Conservation (phyloP, 2,888 invertebrate species). For the Tachina fera region DNA sequence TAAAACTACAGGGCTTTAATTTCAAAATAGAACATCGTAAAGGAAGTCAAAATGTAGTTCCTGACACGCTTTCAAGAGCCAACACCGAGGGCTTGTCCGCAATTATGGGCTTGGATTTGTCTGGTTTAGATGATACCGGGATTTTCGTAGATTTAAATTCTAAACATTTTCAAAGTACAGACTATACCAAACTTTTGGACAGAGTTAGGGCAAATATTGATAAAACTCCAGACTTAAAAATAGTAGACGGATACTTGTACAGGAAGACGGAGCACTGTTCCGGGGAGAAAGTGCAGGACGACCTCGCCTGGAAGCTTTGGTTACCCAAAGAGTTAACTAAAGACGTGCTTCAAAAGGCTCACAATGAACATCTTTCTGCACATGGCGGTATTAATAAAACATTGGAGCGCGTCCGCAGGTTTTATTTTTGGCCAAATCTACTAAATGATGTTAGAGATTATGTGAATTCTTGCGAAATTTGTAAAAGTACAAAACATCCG, state of each 20-base stretch:
- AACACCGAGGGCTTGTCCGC: slow-evolving; percentile 8
- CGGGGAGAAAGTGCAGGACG: slow-evolving; percentile 25
- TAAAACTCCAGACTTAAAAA: slow-evolving; percentile 42
- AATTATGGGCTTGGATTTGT: neutral
- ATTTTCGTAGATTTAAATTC: slow-evolving; percentile 51
- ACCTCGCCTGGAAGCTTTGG: slow-evolving; percentile 54
- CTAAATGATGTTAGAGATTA: slow-evolving; percentile 2
- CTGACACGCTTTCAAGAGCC: neutral
- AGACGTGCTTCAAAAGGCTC: neutral
- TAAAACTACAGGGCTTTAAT: neutral
- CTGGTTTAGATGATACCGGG: neutral
- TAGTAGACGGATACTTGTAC: slow-evolving; percentile 44
- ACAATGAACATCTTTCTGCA: slow-evolving; percentile 14
- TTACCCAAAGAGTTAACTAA: slow-evolving; percentile 29
- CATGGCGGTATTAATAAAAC: slow-evolving; percentile 58
- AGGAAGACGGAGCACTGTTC: slow-evolving; percentile 22
- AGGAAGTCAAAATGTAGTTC: neutral
- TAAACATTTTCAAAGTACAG: slow-evolving; percentile 33
- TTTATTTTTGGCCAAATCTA: slow-evolving; percentile 14
- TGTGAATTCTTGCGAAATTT: slow-evolving; percentile 8
- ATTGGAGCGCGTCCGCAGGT: slow-evolving; percentile 31
- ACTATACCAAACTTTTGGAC: slow-evolving; percentile 1
- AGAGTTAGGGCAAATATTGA: slow-evolving; percentile 19
- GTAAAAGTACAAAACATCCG: slow-evolving; percentile 50
- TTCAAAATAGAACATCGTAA: neutral